A percentile compares a stretch with the other conserved stretches of the same genome.
Conservation (phyloP, 2,113 vertebrate species). For the Brachyistius frenatus region DNA sequence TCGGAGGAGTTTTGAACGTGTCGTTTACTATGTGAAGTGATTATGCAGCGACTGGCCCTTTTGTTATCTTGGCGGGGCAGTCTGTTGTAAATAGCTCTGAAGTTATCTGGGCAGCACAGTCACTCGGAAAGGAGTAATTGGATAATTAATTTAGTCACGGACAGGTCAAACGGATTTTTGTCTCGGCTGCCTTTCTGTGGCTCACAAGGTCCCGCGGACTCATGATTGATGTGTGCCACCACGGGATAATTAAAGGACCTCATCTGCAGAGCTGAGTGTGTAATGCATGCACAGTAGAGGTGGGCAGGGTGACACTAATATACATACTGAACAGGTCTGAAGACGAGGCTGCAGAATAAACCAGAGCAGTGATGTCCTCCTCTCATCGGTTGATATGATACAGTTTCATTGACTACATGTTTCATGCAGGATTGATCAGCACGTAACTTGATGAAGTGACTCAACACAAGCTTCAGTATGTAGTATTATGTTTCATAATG, state of each 20-base stretch:
- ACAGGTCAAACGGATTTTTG: constrained; percentile 82
- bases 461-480: too few species aligned
- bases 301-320: neutral
- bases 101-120: constrained; percentile 82
- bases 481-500: too few species aligned
- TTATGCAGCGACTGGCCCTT: constrained; percentile 72
- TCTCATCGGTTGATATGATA: too few species aligned
- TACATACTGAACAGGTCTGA: neutral
- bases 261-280: neutral
- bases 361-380: too few species aligned
- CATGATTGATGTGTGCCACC: constrained; percentile 79
- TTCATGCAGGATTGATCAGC: too few species aligned
- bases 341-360: neutral
- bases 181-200: constrained; percentile 59
- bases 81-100: constrained; percentile 79
- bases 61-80: constrained; percentile 79
- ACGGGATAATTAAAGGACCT: constrained; percentile 63
- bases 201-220: constrained; percentile 65
- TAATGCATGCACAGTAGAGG: constrained; percentile 18
- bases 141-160: constrained; percentile 84
- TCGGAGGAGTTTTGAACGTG: constrained; percentile 61
- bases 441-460: too few species aligned
- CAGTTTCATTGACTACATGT: too few species aligned
- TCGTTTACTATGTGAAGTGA: constrained; percentile 74
- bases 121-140: constrained; percentile 81